Evolutionary conservation across 2,888 invertebrate genomes (phyloP).

Genomic region (Diplazon laetatorius): DNA sequence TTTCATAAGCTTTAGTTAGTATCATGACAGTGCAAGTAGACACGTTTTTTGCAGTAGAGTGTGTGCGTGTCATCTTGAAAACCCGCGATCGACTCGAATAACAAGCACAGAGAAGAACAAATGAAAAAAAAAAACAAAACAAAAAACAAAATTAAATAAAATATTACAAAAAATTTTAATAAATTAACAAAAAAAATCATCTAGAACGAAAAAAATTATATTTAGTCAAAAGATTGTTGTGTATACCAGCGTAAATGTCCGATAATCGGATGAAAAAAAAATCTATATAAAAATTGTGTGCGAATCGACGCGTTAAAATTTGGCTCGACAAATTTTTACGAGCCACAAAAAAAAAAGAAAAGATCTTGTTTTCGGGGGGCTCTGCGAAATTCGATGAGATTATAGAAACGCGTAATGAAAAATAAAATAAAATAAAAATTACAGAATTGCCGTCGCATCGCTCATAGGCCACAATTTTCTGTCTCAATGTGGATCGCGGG

Average conservation of each 20-base stretch:
- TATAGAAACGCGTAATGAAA: conserved; percentile 19
- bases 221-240: conserved; percentile 13
- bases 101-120: neutral
- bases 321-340: too few relatives aligned
- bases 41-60: conserved; percentile 63
- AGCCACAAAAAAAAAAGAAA: too few relatives aligned
- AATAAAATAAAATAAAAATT: conserved; percentile 44
- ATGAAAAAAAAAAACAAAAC: conserved; percentile 11
- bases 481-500: conserved; percentile 18
- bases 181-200: conserved; percentile 10
- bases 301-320: too few relatives aligned
- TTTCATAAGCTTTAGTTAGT: conserved; percentile 81
- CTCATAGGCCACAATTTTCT: conserved; percentile 23
- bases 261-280: conserved; percentile 27
- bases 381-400: conserved; percentile 42
- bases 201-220: conserved; percentile 15
- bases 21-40: conserved; percentile 76
- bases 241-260: conserved; percentile 17
- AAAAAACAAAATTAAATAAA: neutral
- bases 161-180: conserved; percentile 11
- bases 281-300: too few relatives aligned
- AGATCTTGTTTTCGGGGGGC: conserved; percentile 25
- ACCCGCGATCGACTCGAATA: neutral
- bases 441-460: neutral
- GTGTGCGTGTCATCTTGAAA: conserved; percentile 31